These are phyloP conservation scores for Ceratosolen solmsi DNA, from an alignment of 1,140 invertebrate genomes.

Conservation along the genomic window DNA sequence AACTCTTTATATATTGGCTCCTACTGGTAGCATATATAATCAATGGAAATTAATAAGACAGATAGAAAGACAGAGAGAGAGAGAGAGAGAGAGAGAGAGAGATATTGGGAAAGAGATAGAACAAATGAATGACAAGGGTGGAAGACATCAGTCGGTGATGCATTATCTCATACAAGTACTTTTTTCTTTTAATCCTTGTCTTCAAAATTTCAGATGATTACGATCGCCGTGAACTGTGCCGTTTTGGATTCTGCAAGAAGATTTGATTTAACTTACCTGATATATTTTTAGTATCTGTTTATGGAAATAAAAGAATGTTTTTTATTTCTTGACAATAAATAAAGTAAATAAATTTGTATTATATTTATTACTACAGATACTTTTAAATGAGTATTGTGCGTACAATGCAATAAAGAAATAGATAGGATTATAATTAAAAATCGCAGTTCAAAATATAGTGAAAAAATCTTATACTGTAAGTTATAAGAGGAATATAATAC, in stretches of 20 bases:
- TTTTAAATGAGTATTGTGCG: too few species aligned
- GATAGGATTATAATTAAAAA: too few species aligned
- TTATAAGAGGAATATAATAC: too few species aligned
- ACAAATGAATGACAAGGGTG: not conserved
- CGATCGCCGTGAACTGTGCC: conserved; percentile 8
- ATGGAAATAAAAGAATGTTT: too few species aligned
- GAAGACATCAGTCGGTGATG: not conserved
- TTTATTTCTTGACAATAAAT: too few species aligned
- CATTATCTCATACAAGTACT: conserved; percentile 29
- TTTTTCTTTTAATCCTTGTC: conserved; percentile 26
- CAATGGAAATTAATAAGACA: not conserved
- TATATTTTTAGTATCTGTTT: not conserved
- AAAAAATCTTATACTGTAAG: too few species aligned
- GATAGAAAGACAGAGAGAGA: not conserved
- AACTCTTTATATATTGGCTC: conserved; percentile 27
- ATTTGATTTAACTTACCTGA: conserved; percentile 15
- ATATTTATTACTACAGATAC: too few species aligned
- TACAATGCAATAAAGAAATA: too few species aligned
- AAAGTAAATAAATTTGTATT: too few species aligned
- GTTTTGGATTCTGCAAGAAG: conserved; percentile 19
- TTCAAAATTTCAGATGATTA: conserved; percentile 35
- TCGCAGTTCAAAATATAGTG: too few species aligned
- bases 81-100: not conserved
- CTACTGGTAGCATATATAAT: not conserved
- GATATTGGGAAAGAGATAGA: not conserved